These are phyloP conservation scores for Gasterosteus nipponicus DNA, from an alignment of 2,113 vertebrate genomes.

Conservation along the genomic window DNA sequence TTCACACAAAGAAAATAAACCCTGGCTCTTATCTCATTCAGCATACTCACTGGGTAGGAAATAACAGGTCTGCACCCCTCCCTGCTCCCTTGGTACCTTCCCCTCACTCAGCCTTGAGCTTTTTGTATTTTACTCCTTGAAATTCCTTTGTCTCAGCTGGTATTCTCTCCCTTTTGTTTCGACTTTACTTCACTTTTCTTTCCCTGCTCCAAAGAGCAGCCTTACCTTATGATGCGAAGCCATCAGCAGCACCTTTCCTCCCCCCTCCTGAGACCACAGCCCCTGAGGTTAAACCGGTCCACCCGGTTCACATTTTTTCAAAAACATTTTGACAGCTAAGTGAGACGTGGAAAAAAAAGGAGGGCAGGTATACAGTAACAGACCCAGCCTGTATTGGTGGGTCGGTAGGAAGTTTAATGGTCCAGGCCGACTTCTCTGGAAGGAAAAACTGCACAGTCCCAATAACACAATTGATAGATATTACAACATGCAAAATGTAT, in stretches of 20 bases:
- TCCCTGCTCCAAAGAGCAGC: not conserved
- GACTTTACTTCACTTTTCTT: not conserved
- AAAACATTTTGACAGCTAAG: not conserved
- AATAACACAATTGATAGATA: no score
- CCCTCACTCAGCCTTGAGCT: not conserved
- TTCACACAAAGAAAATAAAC: conserved; percentile 59
- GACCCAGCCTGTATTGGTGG: not conserved
- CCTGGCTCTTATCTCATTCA: conserved; percentile 42
- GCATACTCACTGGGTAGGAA: conserved; percentile 58
- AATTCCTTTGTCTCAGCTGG: not conserved
- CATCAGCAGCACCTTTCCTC: not conserved
- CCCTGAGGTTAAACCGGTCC: conserved; percentile 12
- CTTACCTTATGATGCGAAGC: not conserved
- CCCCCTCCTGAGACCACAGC: conserved; percentile 1
- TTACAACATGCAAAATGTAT: not conserved
- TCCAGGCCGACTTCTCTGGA: not conserved
- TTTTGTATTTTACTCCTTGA: not conserved
- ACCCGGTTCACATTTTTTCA: not conserved
- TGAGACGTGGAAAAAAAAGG: not conserved
- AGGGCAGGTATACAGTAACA: not conserved
- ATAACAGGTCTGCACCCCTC: conserved; percentile 63
- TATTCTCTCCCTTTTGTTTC: not conserved
- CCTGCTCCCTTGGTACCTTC: conserved; percentile 33
- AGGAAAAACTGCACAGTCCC: not conserved
- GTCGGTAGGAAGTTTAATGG: not conserved